Conservation (phyloP, 2,113 vertebrate species). For the Turdus rufiventris region DNA sequence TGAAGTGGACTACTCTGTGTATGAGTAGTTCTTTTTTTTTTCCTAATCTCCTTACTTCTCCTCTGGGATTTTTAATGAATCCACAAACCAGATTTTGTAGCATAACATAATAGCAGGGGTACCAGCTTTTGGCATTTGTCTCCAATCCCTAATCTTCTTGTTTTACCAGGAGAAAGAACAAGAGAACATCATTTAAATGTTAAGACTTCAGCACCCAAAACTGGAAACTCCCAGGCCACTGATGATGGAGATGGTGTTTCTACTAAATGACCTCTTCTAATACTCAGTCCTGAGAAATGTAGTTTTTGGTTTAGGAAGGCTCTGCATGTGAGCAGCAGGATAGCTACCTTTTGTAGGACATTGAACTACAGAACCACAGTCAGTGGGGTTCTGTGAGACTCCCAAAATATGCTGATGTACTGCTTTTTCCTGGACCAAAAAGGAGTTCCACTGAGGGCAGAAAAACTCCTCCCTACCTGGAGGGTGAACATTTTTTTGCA, state of each 20-base stretch:
- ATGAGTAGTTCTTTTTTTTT: background rate
- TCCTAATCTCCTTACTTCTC: background rate
- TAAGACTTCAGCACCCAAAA: background rate
- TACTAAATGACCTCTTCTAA: background rate
- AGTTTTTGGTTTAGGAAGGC: background rate
- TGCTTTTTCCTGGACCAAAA: background rate
- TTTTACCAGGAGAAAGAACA: background rate
- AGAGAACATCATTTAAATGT: background rate
- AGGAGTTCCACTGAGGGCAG: background rate
- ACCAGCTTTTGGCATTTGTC: background rate
- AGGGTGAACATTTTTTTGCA: background rate
- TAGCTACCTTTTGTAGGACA: background rate
- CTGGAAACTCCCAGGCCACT: background rate
- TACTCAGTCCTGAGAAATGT: background rate
- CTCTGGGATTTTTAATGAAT: background rate
- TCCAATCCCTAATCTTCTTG: background rate
- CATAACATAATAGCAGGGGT: background rate
- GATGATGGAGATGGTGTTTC: background rate
- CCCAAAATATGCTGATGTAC: background rate
- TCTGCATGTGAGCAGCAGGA: background rate
- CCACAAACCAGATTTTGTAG: background rate
- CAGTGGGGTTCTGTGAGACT: background rate
- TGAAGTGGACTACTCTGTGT: too few species aligned
- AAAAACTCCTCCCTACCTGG: background rate
- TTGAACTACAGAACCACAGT: background rate